Conservation (phyloP, 2,888 invertebrate species). For the Andrena fulva region DNA sequence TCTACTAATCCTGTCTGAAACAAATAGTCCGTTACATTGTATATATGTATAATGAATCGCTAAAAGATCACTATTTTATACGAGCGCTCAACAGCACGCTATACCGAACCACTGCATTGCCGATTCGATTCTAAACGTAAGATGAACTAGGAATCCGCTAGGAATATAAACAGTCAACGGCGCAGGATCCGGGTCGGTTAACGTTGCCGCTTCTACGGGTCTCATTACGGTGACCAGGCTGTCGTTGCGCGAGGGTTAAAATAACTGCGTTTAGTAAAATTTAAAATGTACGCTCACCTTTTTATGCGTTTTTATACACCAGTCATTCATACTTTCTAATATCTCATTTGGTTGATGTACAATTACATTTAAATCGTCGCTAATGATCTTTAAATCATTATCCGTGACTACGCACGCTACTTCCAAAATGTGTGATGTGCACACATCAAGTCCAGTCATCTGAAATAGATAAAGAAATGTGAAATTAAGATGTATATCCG, state of each 20-base stretch:
- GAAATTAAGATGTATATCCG: conserved; percentile 19
- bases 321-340: conserved; percentile 92
- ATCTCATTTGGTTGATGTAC: conserved; percentile 91
- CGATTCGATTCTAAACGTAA: too few relatives aligned
- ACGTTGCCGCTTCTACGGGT: too few relatives aligned
- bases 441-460: conserved; percentile 96
- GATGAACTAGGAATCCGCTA: too few relatives aligned
- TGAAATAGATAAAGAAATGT: conserved; percentile 77
- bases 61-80: too few relatives aligned
- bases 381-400: conserved; percentile 90
- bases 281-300: conserved; percentile 86
- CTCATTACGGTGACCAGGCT: too few relatives aligned
- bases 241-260: too few relatives aligned
- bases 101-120: too few relatives aligned
- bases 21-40: neutral
- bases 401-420: conserved; percentile 96
- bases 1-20: conserved; percentile 91
- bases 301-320: conserved; percentile 93
- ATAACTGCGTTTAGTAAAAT: neutral
- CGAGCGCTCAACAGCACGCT: too few relatives aligned
- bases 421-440: conserved; percentile 93
- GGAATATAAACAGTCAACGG: too few relatives aligned
- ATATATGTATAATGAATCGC: neutral
- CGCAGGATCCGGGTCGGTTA: too few relatives aligned
- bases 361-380: conserved; percentile 91